A percentile compares a stretch with the other conserved stretches of the same genome.
Conservation (phyloP, 2,113 vertebrate genomes). For the Prietella phreatophila region DNA sequence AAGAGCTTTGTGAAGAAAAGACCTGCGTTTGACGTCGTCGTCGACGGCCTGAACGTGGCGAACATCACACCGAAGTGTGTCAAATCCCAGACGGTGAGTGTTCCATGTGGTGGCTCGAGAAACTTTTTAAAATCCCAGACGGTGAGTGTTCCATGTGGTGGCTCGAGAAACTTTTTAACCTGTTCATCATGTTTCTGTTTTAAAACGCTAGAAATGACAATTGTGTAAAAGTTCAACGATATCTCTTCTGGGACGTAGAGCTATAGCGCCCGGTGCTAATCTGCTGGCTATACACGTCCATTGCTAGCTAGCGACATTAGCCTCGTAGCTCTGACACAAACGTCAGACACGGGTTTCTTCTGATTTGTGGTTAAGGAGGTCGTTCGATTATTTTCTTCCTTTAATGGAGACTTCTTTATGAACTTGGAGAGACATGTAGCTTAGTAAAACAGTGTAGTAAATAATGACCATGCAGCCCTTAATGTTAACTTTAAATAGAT, state of each 20-base stretch:
- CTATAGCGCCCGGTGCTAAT: background rate
- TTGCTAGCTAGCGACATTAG: background rate
- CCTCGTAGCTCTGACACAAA: background rate
- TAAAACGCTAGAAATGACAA: background rate
- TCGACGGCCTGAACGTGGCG: constrained; percentile 92
- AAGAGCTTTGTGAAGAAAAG: constrained; percentile 78
- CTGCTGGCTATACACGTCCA: background rate
- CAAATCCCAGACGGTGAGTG: constrained; percentile 82
- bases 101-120: background rate
- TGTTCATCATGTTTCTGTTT: background rate
- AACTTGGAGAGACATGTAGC: background rate
- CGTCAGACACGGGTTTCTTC: background rate
- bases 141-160: constrained; percentile 70
- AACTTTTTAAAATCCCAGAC: constrained; percentile 68
- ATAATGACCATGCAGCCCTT: background rate
- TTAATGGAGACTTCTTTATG: background rate
- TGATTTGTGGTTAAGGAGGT: background rate
- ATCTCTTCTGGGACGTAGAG: background rate
- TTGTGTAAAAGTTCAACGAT: background rate
- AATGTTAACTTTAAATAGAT: background rate
- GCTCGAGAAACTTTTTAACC: background rate
- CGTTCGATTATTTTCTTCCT: background rate
- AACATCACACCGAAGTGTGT: constrained; percentile 64
- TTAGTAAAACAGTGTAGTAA: background rate
- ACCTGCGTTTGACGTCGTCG: constrained; percentile 85